Evolutionary conservation across 2,888 invertebrate genomes (phyloP).

Genomic region (Arenicola marina): DNA sequence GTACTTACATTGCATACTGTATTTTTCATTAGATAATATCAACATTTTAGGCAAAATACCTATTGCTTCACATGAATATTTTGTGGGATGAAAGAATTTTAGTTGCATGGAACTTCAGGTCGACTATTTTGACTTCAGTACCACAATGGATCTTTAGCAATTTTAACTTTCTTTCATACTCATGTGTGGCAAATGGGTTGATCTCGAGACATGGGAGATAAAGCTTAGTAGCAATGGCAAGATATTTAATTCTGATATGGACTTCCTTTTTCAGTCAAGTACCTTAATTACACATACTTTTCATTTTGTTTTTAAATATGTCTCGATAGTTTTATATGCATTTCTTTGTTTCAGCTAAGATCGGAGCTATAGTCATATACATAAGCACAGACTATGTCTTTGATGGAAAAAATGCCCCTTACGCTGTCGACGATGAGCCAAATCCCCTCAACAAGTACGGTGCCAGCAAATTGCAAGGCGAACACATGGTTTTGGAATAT

Average conservation of each 20-base stretch:
- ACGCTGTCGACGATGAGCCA: slow-evolving; percentile 56
- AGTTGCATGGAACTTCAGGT: no score
- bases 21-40: no score
- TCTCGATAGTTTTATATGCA: not conserved
- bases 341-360: slow-evolving; percentile 35
- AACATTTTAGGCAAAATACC: slow-evolving; percentile 6
- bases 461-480: slow-evolving; percentile 63
- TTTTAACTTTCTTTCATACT: no score
- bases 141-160: no score
- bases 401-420: slow-evolving; percentile 65
- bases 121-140: no score
- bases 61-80: not conserved
- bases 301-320: not conserved
- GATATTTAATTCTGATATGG: no score
- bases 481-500: slow-evolving; percentile 54
- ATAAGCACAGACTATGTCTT: slow-evolving; percentile 68
- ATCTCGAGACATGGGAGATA: no score
- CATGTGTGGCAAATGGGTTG: no score
- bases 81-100: not conserved
- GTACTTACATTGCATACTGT: no score
- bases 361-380: slow-evolving; percentile 61
- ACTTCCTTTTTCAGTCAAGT: no score
- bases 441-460: slow-evolving; percentile 66
- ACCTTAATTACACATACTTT: no score
- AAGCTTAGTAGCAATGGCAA: no score